Evolutionary conservation across 2,113 vertebrate genomes (phyloP), one percentile per base, ranked within the genome.

Genomic region (Pyxicephalus adspersus): DNA sequence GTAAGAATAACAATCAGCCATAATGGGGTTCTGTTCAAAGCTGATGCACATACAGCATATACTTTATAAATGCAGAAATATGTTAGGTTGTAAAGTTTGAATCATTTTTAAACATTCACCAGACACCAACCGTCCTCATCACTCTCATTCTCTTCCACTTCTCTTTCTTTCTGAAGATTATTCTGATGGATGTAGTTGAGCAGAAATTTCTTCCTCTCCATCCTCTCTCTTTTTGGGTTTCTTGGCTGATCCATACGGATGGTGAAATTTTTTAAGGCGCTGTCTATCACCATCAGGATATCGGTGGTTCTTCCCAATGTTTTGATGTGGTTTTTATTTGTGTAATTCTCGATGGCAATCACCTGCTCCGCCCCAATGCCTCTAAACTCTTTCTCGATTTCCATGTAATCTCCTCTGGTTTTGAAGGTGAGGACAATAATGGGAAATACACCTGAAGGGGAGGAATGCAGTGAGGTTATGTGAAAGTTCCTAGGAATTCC

Each of bases 311-410:
- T 61, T n/a, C n/a, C 58, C 7, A 8, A n/a, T 61, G 58, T 17
- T 1, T 16, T 7, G 52, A 54, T 16, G 1, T 54, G 52, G 18
- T 54, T 54, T 54, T 54, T n/a, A 2, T 22, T 18, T 1, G 66
- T 50, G 66, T 70, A 70, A 51, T 70, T 70, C 38, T 70, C 66
- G n/a, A 70, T 15, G 4, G 18, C 34, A 8, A 50, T 11, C 20
- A 70, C 38, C 34, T 23, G 4, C n/a, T 23, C 18, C 60, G 60
- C 60, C 13, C 60, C 60, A 11, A 63, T 22, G 2, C 2, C 18
- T 63, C 7, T 63, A 23, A 63, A 63, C 22, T 22, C 25, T 13
- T 63, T 20, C 3, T n/a, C n/a, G n/a, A n/a, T n/a, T n/a, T n/a
- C n/a, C n/a, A n/a, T n/a, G n/a, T n/a, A n/a, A n/a, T n/a, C 7